Percentiles rank a stretch among this genome's conserved stretches.
Conservation (phyloP, 2,888 invertebrate genomes). For the Thecophora atra region DNA sequence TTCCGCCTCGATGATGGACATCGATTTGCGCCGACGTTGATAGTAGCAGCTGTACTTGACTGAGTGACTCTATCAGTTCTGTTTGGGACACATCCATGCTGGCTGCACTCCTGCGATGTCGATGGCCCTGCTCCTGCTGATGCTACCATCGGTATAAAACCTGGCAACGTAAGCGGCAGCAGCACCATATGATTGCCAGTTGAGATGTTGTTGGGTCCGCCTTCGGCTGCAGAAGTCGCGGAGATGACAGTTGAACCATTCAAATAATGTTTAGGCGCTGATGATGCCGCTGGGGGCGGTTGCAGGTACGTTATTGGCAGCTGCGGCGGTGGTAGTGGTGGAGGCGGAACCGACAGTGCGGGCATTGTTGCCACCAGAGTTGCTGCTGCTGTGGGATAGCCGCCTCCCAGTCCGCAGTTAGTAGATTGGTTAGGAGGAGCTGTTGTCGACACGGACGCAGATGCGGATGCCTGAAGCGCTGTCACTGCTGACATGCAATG, state of each 20-base stretch:
- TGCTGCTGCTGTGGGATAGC: neutral
- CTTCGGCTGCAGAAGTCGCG: conserved; percentile 5
- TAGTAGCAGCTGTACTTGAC: conserved; percentile 16
- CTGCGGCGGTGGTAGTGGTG: conserved; percentile 21
- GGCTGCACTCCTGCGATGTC: conserved; percentile 5
- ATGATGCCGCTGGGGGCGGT: neutral
- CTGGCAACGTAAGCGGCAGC: conserved; percentile 57
- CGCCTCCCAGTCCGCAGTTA: conserved; percentile 6
- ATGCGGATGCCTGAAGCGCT: conserved; percentile 33
- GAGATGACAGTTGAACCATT: neutral
- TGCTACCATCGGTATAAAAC: conserved; percentile 40
- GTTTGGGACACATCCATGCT: conserved; percentile 14
- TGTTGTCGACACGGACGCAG: conserved; percentile 42
- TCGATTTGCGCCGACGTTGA: neutral
- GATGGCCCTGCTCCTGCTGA: conserved; percentile 27
- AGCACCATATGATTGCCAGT: conserved; percentile 54
- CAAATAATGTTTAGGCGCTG: neutral
- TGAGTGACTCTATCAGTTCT: conserved; percentile 14
- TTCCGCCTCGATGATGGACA: conserved; percentile 18
- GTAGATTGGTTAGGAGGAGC: conserved; percentile 29
- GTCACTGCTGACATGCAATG: conserved; percentile 22
- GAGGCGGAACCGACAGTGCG: conserved; percentile 21
- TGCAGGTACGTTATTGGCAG: conserved; percentile 10
- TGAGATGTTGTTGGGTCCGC: neutral
- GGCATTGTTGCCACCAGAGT: conserved; percentile 16